Percentiles rank a stretch among this genome's conserved stretches.
Evolutionary conservation across 2,888 invertebrate genomes (phyloP).

Genomic region (Perizoma affinitatum): DNA sequence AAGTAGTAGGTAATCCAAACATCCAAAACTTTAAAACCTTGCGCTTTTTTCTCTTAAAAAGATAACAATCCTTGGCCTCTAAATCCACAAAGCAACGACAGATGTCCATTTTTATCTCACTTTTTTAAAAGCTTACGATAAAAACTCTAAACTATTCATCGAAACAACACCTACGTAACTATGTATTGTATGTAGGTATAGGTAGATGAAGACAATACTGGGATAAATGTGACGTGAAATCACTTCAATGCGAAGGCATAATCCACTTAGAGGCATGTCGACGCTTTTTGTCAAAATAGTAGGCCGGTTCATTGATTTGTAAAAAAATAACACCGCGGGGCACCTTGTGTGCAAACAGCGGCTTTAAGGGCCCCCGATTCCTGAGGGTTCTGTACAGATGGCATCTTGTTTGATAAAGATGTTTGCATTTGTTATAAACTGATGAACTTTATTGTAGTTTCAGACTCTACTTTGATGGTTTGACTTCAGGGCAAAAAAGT

Average conservation of each 20-base stretch:
- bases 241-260: constrained; percentile 66
- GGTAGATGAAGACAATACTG: constrained; percentile 60
- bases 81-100: constrained; percentile 68
- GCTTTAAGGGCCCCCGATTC: constrained; percentile 42
- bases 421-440: constrained; percentile 19
- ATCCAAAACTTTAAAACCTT: constrained; percentile 40
- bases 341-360: constrained; percentile 73
- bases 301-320: constrained; percentile 73
- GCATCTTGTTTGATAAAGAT: constrained; percentile 36
- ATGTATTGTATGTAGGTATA: constrained; percentile 51
- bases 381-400: constrained; percentile 56
- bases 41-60: constrained; percentile 58
- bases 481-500: no score
- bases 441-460: constrained; percentile 17
- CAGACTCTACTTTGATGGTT: no score
- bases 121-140: constrained; percentile 63
- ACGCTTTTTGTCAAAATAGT: constrained; percentile 72
- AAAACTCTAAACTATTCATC: constrained; percentile 72
- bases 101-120: constrained; percentile 66
- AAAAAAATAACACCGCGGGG: constrained; percentile 78
- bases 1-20: constrained; percentile 22
- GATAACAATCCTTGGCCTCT: constrained; percentile 55
- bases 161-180: constrained; percentile 78
- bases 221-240: constrained; percentile 81
- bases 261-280: constrained; percentile 82